Evolutionary conservation across 2,888 invertebrate genomes (phyloP).

Genomic region (Phortica magna): DNA sequence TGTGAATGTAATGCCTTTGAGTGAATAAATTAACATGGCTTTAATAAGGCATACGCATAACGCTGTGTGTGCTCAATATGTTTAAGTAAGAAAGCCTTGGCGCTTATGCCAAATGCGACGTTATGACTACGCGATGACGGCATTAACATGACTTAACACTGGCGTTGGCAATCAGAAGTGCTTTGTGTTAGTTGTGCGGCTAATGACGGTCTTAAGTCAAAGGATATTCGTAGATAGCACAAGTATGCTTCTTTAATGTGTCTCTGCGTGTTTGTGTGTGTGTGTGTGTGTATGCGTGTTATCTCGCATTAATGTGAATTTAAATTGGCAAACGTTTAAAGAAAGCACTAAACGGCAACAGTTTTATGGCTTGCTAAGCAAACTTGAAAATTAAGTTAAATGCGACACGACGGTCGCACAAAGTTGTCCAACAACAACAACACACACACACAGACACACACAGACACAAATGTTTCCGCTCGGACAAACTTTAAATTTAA

Average conservation of each 20-base stretch:
- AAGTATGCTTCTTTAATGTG: not conserved
- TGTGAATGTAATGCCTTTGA: not conserved
- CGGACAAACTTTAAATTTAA: slow-evolving; percentile 23
- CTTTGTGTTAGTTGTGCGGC: not conserved
- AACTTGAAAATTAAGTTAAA: slow-evolving; percentile 12
- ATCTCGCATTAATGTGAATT: not conserved
- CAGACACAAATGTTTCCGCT: not conserved
- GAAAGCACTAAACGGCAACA: not conserved
- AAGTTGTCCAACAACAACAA: not conserved
- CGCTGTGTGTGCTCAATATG: no score
- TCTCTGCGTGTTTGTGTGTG: not conserved
- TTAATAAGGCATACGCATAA: no score
- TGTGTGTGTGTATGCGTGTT: not conserved
- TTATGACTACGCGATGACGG: not conserved
- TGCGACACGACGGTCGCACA: slow-evolving; percentile 1
- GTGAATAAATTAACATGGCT: no score
- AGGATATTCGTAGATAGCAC: not conserved
- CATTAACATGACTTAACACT: slow-evolving; percentile 2
- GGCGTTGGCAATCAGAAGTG: not conserved
- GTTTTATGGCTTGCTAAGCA: slow-evolving; percentile 10
- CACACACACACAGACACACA: slow-evolving; percentile 3
- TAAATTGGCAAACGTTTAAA: slow-evolving; percentile 18
- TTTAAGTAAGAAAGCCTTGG: no score
- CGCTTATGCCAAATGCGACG: no score
- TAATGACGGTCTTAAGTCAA: slow-evolving; percentile 2